Evolutionary conservation across 2,888 invertebrate species (phyloP).

Genomic region (Aleiodes testaceus): DNA sequence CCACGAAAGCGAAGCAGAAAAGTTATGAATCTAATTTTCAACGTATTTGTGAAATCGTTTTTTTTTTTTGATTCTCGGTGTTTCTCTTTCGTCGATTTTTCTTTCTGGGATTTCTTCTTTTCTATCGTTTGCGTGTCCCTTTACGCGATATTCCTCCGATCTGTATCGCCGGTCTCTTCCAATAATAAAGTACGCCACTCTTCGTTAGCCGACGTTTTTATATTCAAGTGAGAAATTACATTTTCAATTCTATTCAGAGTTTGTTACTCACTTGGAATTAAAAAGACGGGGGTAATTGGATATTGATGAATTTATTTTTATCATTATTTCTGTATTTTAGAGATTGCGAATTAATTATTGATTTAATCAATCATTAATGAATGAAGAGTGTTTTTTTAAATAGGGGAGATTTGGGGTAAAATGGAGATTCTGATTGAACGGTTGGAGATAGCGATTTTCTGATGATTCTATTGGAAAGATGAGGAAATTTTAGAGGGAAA

Average conservation of each 20-base stretch:
- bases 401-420: too few species aligned
- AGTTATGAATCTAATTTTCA: constrained; percentile 72
- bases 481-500: too few species aligned
- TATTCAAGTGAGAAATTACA: constrained; percentile 58
- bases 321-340: background rate
- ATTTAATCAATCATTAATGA: too few species aligned
- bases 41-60: constrained; percentile 63
- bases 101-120: constrained; percentile 34
- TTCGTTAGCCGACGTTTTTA: constrained; percentile 67
- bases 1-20: constrained; percentile 67
- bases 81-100: constrained; percentile 41
- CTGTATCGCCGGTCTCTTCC: constrained; percentile 44
- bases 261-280: constrained; percentile 1
- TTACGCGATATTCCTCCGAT: constrained; percentile 46
- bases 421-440: too few species aligned
- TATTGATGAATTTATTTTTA: constrained; percentile 15
- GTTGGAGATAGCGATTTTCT: too few species aligned
- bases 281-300: constrained; percentile 1
- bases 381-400: too few species aligned
- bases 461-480: too few species aligned
- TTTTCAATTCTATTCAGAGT: constrained; percentile 36
- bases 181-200: constrained; percentile 62
- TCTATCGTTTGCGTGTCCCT: constrained; percentile 45
- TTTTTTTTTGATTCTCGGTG: constrained; percentile 39
- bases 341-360: too few species aligned